Conservation (phyloP, 2,888 invertebrate genomes). For the Tipula unca region DNA sequence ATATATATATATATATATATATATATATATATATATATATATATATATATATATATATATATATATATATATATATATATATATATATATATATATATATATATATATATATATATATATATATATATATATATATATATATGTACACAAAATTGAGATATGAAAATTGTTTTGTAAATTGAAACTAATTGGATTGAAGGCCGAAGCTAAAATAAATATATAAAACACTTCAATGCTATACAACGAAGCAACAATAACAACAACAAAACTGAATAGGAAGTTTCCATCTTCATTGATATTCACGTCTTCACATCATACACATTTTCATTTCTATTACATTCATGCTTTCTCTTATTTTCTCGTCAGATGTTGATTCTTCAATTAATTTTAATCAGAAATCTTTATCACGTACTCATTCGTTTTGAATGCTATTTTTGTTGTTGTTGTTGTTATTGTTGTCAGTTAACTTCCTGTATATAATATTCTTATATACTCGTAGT, state of each 20-base stretch:
- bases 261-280: not conserved
- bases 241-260: not conserved
- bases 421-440: not conserved
- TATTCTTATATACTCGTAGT: not conserved
- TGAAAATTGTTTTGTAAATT: not conserved
- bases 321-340: not conserved
- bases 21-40: too few species aligned
- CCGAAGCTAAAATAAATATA: not conserved
- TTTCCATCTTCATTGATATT: not conserved
- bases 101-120: too few species aligned
- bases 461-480: not conserved
- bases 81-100: too few species aligned
- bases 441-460: not conserved
- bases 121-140: too few species aligned
- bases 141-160: not conserved
- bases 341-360: not conserved
- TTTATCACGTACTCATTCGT: constrained; percentile 8
- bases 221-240: not conserved
- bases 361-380: not conserved
- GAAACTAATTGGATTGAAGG: not conserved
- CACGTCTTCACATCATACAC: not conserved
- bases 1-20: too few species aligned
- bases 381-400: constrained; percentile 8
- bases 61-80: too few species aligned
- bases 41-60: too few species aligned